Conservation (phyloP, 1,140 invertebrate genomes). For the Zaprionus ornatus region DNA sequence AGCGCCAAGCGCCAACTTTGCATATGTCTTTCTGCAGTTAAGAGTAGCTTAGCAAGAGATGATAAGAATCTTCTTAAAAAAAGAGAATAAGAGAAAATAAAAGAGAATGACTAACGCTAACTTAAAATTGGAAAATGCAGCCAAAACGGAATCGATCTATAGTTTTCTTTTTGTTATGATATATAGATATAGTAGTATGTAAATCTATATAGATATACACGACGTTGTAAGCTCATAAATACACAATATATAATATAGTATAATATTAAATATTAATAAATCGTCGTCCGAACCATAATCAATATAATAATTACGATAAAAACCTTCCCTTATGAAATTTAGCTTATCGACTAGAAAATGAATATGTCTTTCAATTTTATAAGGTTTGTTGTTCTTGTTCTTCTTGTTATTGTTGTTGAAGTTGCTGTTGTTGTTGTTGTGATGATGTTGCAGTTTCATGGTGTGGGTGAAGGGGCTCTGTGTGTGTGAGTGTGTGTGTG, state of each 20-base stretch:
- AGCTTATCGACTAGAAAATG: constrained; percentile 66
- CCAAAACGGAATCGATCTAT: constrained; percentile 2
- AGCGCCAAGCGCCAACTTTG: constrained; percentile 40
- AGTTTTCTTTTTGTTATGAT: constrained; percentile 12
- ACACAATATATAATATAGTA: constrained; percentile 59
- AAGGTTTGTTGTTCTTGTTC: constrained; percentile 13
- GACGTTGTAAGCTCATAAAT: constrained; percentile 73
- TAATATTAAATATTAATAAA: constrained; percentile 47
- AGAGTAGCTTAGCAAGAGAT: constrained; percentile 34
- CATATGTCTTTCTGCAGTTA: constrained; percentile 30
- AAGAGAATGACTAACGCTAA: constrained; percentile 27
- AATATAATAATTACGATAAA: constrained; percentile 65
- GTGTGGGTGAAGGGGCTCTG: constrained; percentile 10
- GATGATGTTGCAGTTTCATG: constrained; percentile 8
- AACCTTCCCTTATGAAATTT: constrained; percentile 53
- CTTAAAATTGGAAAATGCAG: constrained; percentile 49
- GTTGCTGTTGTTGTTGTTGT: constrained; percentile 23
- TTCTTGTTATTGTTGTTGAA: constrained; percentile 8
- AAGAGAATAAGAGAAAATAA: background rate
- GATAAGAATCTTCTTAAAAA: background rate
- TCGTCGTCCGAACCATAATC: constrained; percentile 18
- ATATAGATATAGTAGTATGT: constrained; percentile 31
- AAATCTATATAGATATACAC: constrained; percentile 44
- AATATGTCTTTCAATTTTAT: constrained; percentile 74
- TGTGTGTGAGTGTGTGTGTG: constrained; percentile 12